phyloP scores from a whole-genome alignment of 2,797 vertebrate species.

The Amblyraja radiata region DNA sequence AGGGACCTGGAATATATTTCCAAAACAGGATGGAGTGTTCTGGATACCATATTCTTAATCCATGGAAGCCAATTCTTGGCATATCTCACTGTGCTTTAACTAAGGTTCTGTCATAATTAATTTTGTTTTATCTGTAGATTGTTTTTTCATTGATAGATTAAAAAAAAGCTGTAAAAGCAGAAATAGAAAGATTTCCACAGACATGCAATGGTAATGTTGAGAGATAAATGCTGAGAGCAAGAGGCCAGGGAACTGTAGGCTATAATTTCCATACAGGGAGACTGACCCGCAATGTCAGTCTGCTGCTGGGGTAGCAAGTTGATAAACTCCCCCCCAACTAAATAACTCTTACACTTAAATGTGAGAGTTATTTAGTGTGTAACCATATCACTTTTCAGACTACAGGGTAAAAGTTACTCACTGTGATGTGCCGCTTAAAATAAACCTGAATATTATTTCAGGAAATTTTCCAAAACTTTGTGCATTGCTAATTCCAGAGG shows the following conservation, averaged over 20 bases:
- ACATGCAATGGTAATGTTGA: background rate
- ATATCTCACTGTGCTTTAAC: background rate
- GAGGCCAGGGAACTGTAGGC: no score
- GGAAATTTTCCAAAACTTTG: constrained; percentile 17
- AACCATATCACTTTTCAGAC: background rate
- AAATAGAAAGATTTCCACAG: background rate
- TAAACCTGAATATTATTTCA: background rate
- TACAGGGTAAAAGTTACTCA: background rate
- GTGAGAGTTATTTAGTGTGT: background rate
- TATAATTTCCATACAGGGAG: background rate
- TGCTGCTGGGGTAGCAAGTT: background rate
- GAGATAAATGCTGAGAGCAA: no score
- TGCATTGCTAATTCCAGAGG: background rate
- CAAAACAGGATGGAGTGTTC: background rate
- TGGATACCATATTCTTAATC: background rate
- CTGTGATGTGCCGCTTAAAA: background rate
- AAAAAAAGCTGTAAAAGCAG: background rate
- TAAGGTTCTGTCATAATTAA: background rate
- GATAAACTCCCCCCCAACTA: background rate
- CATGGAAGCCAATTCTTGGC: background rate
- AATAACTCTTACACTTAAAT: background rate
- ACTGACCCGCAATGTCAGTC: background rate
- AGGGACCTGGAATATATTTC: no score
- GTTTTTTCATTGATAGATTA: background rate
- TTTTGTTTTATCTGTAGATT: background rate